Evolutionary conservation across 1,140 invertebrate species (phyloP), one percentile per base, ranked within the genome.

Genomic region (Drosophila pectinifera): DNA sequence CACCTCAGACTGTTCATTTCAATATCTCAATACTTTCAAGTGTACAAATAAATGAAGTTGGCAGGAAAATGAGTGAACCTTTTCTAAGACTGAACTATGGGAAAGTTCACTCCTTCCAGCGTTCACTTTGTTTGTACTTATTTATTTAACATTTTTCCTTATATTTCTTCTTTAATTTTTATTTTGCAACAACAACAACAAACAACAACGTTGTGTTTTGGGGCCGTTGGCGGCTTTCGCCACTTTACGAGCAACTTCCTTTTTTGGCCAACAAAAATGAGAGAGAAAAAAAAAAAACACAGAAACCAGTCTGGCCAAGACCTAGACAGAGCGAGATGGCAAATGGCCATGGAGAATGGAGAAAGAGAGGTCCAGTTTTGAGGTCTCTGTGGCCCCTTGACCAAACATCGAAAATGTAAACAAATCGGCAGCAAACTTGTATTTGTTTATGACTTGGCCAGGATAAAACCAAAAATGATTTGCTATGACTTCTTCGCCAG

Each of bases 231-330:
- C 62, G 76, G 83, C 83, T 86, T 86, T 86, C 83, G 83, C 83
- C 83, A 88, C 83, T 88, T 83, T 78, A 88, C 79, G 79, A 88
- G 83, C 83, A 62, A 88, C 85, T 80, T 86, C 85, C 83, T 86
- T 86, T 86, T 86, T 86, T 88, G 72, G 84, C 84, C 75, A 59
- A 53, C 18, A 34, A 34, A 34, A 34, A 34, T 13, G 59, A 56
- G 73, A 56, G 73, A 51, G 13, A 31, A 4, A 31, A 16, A 18
- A 18, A 73, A 61, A 43, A 45, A 43, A 63, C 57, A 62, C n/a
- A 78, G 63, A 88, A 88, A 85, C 82, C 73, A 76, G 85, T 77
- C 77, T 80, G 69, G 53, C 67, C 67, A 68, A 73, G 58, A 58
- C 61, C 54, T 46, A 36, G 55, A 63, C 48, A 56, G 49, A 61